Evolutionary conservation across 2,888 invertebrate genomes (phyloP).

Genomic region (Anthrax anthrax): DNA sequence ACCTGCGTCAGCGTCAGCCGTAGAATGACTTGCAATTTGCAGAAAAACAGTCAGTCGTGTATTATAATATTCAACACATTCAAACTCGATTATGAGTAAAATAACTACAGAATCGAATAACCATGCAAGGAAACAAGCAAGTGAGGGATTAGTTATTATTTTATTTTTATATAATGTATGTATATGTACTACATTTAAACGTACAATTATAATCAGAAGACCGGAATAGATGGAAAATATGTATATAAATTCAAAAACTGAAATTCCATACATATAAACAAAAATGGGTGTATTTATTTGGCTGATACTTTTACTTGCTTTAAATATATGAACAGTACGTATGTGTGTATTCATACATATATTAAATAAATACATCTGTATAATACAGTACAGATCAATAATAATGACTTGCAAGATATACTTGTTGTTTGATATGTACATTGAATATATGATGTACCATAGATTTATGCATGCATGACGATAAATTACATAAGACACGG

Average conservation of each 20-base stretch:
- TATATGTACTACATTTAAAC: too few relatives aligned
- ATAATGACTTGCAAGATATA: slow-evolving; percentile 5
- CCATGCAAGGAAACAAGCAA: too few relatives aligned
- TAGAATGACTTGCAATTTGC: slow-evolving; percentile 6
- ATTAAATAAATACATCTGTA: too few relatives aligned
- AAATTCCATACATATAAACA: too few relatives aligned
- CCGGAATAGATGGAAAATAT: background rate
- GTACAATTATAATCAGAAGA: background rate
- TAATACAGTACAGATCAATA: slow-evolving; percentile 3
- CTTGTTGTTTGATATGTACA: background rate
- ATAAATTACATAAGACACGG: background rate
- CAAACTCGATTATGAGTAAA: background rate
- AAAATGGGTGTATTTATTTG: too few relatives aligned
- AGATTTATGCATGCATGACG: background rate
- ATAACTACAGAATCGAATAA: too few relatives aligned
- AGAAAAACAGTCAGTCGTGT: slow-evolving; percentile 7
- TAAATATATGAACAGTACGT: too few relatives aligned
- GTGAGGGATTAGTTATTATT: too few relatives aligned
- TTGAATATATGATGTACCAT: background rate
- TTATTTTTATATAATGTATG: too few relatives aligned
- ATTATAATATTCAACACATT: background rate
- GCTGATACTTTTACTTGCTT: too few relatives aligned
- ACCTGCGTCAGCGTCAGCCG: slow-evolving; percentile 6
- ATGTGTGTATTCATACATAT: too few relatives aligned
- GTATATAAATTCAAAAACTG: too few relatives aligned